Conservation (phyloP, 1,140 invertebrate genomes). For the Procambarus virginalis region DNA sequence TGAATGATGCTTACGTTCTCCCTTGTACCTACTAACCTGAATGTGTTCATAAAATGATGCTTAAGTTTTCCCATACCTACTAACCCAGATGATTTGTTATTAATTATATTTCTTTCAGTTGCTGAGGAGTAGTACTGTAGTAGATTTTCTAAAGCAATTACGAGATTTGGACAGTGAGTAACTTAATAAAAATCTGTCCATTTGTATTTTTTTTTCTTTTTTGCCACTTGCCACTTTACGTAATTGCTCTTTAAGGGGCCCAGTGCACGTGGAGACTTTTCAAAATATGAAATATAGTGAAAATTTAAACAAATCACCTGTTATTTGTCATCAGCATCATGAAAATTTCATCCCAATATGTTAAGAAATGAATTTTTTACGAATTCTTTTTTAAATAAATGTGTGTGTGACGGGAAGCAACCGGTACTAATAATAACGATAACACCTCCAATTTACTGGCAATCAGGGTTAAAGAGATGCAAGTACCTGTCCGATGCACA, state of each 20-base stretch:
- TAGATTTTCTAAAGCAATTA: slow-evolving; percentile 49
- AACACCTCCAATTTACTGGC: no score
- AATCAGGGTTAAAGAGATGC: no score
- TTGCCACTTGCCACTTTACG: background rate
- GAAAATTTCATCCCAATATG: no score
- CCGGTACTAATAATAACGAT: no score
- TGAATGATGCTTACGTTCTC: background rate
- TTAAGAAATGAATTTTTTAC: no score
- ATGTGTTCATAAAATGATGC: background rate
- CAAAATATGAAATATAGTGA: no score
- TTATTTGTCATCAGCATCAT: no score
- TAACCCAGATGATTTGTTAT: slow-evolving; percentile 16
- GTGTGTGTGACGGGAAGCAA: no score
- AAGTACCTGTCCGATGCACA: no score
- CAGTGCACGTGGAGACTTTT: background rate
- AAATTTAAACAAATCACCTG: no score
- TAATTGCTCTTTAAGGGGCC: background rate
- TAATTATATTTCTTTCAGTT: slow-evolving; percentile 55
- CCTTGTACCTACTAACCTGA: background rate
- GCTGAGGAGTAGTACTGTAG: slow-evolving; percentile 44
- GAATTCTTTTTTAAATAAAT: no score
- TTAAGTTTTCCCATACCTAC: background rate
- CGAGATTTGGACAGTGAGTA: slow-evolving; percentile 56
- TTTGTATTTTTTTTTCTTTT: background rate
- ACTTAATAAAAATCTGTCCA: background rate